A percentile compares a stretch with the other conserved stretches of the same genome.
Conservation (phyloP, 2,113 vertebrate genomes). For the Rafetus swinhoei region DNA sequence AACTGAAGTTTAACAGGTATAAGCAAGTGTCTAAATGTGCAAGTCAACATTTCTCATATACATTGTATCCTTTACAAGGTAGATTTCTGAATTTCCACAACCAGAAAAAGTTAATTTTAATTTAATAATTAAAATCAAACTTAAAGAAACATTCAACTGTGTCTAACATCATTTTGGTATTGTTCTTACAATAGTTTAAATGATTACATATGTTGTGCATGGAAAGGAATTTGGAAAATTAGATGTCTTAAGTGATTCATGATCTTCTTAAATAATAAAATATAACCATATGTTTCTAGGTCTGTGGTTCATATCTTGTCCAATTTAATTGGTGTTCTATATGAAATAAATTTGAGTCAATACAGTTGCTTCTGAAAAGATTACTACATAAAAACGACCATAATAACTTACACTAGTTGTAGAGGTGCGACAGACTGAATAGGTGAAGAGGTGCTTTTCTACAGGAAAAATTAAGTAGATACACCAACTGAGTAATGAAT, state of each 20-base stretch:
- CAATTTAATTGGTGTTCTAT: background rate
- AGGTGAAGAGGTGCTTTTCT: background rate
- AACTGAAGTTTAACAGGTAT: background rate
- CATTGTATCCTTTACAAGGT: background rate
- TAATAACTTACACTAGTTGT: accelerated
- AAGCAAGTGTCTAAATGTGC: background rate
- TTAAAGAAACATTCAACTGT: background rate
- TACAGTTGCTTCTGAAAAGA: background rate
- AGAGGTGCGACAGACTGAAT: background rate
- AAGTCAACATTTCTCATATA: background rate
- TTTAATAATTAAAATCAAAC: background rate
- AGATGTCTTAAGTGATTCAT: background rate
- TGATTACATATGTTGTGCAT: background rate
- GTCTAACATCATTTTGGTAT: background rate
- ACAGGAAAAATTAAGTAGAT: background rate
- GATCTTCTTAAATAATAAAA: background rate
- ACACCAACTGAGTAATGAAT: background rate
- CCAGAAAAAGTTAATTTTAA: background rate
- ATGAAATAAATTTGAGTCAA: background rate
- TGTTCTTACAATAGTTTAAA: background rate
- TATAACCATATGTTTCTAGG: background rate
- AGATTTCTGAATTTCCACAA: background rate
- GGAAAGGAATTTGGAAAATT: background rate
- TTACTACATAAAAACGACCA: background rate
- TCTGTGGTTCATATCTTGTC: background rate